Evolutionary conservation across 2,888 invertebrate genomes (phyloP).

Genomic region (Ellobium chinense): DNA sequence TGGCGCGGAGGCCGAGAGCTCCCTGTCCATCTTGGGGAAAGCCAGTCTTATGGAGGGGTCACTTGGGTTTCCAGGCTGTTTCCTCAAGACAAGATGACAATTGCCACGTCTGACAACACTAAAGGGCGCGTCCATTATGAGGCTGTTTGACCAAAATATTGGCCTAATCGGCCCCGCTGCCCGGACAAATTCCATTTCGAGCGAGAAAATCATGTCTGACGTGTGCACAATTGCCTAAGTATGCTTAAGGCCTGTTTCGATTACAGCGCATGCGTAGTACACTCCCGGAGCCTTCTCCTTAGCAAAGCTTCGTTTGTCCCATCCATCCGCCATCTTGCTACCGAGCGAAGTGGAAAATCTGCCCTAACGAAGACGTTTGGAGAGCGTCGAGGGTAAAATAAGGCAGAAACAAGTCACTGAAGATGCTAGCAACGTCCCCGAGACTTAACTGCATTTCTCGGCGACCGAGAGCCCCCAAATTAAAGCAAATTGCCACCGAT

Average conservation of each 20-base stretch:
- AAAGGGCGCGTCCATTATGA: slow-evolving; percentile 44
- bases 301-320: slow-evolving; percentile 22
- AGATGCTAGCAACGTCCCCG: slow-evolving; percentile 37
- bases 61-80: slow-evolving; percentile 21
- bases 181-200: slow-evolving; percentile 46
- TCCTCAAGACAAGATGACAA: slow-evolving; percentile 41
- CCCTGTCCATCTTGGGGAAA: slow-evolving; percentile 18
- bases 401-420: slow-evolving; percentile 44
- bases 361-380: slow-evolving; percentile 35
- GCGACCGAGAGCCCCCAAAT: slow-evolving; percentile 26
- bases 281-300: neutral
- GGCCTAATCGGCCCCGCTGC: slow-evolving; percentile 48
- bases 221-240: slow-evolving; percentile 50
- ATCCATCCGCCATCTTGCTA: slow-evolving; percentile 47
- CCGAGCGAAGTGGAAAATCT: slow-evolving; percentile 41
- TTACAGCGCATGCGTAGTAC: slow-evolving; percentile 34
- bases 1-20: neutral
- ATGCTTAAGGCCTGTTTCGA: slow-evolving; percentile 51
- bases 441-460: slow-evolving; percentile 48
- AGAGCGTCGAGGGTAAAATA: slow-evolving; percentile 18
- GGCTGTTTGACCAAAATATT: slow-evolving; percentile 51
- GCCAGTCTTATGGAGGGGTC: slow-evolving; percentile 16
- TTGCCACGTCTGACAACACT: slow-evolving; percentile 38
- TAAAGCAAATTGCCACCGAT: slow-evolving; percentile 36
- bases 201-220: slow-evolving; percentile 45